Conservation (phyloP, 37 sponge, comb jelly and placozoan genomes). For the Halichondria panicea region DNA sequence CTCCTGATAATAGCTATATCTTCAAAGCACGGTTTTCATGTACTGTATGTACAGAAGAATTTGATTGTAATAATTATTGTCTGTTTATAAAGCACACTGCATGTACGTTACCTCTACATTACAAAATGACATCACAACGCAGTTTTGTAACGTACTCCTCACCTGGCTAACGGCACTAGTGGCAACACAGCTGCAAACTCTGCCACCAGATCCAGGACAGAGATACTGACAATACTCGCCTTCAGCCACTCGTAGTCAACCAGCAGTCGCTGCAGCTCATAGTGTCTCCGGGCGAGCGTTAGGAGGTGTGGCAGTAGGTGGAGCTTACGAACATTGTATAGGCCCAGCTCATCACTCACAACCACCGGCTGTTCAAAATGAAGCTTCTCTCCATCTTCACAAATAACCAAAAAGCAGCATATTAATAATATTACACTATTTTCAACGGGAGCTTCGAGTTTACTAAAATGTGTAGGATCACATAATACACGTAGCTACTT, state of each 20-base stretch:
- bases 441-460: background rate
- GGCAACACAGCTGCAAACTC: slow-evolving; percentile 57
- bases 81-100: too few relatives aligned
- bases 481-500: too few relatives aligned
- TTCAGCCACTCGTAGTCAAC: slow-evolving; percentile 57
- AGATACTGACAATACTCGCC: slow-evolving; percentile 16
- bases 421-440: too few relatives aligned
- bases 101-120: too few relatives aligned
- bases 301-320: slow-evolving; percentile 67
- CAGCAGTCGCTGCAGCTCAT: slow-evolving; percentile 51
- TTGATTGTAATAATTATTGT: too few relatives aligned
- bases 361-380: slow-evolving; percentile 37
- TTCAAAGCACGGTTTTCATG: too few relatives aligned
- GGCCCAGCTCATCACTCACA: slow-evolving; percentile 6
- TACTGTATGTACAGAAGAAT: too few relatives aligned
- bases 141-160: too few relatives aligned
- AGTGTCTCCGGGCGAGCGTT: slow-evolving; percentile 5
- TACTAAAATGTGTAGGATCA: too few relatives aligned
- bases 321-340: slow-evolving; percentile 68
- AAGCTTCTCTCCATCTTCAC: background rate
- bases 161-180: slow-evolving; percentile 56
- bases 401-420: background rate
- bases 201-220: slow-evolving; percentile 32
- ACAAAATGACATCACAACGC: too few relatives aligned
- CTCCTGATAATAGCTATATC: too few relatives aligned